A percentile compares a stretch with the other conserved stretches of the same genome.
These are phyloP conservation scores for Criorhina ranunculi DNA, from an alignment of 2,888 invertebrate species.

Conservation along the genomic window DNA sequence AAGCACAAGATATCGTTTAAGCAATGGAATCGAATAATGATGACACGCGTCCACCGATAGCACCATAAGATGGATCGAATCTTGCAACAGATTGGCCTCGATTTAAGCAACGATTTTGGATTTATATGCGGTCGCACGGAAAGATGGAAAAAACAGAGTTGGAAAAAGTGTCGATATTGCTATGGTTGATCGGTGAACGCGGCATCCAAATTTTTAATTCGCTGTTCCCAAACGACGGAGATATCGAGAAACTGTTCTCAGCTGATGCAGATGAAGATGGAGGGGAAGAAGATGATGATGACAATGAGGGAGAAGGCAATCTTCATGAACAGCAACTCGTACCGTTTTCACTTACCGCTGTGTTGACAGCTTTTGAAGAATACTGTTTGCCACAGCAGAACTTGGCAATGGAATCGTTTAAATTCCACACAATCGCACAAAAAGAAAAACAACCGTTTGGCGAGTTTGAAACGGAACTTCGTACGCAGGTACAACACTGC, in stretches of 20 bases:
- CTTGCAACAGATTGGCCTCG: too few species aligned
- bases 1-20: not conserved
- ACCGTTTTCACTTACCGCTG: not conserved
- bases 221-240: slow-evolving; percentile 45
- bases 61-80: too few species aligned
- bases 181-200: slow-evolving; percentile 29
- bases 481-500: slow-evolving; percentile 60
- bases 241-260: not conserved
- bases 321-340: not conserved
- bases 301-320: not conserved
- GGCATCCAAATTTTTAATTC: slow-evolving; percentile 36
- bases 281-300: not conserved
- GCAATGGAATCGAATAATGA: not conserved
- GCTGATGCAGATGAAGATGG: not conserved
- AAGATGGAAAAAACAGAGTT: not conserved
- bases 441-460: slow-evolving; percentile 64
- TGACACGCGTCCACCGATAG: not conserved
- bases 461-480: slow-evolving; percentile 68
- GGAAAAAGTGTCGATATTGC: slow-evolving; percentile 13
- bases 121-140: not conserved
- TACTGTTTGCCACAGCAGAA: slow-evolving; percentile 8
- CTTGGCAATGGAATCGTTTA: slow-evolving; percentile 69
- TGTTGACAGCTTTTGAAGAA: slow-evolving; percentile 4
- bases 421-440: slow-evolving; percentile 67
- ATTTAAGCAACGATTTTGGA: not conserved